Conservation (phyloP, 92 coral and sea anemone species). For the Paramuricea clavata region DNA sequence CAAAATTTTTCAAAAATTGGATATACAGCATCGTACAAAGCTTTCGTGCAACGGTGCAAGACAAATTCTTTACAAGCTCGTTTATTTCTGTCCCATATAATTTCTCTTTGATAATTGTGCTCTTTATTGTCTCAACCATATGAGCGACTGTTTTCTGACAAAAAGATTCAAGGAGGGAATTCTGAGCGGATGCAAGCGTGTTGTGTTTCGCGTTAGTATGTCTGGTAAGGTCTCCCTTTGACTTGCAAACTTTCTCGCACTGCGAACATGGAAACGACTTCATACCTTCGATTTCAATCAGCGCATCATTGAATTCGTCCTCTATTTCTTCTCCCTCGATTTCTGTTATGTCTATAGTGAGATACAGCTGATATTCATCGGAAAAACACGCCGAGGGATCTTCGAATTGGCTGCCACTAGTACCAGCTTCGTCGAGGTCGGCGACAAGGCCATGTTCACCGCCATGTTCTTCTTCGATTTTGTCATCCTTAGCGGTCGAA, state of each 20-base stretch:
- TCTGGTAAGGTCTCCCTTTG: conserved; percentile 28
- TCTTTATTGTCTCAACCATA: conserved; percentile 24
- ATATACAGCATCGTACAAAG: conserved; percentile 5
- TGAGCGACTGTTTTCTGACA: neutral
- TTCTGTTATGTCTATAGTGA: conserved; percentile 18
- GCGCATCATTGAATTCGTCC: conserved; percentile 1
- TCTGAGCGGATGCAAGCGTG: conserved; percentile 6
- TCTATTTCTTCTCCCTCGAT: conserved; percentile 27
- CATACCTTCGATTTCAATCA: neutral
- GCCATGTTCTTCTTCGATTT: conserved; percentile 13
- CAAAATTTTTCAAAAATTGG: neutral
- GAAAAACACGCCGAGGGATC: neutral
- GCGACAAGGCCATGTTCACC: neutral
- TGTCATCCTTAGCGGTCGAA: conserved; percentile 24
- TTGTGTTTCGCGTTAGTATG: conserved; percentile 29
- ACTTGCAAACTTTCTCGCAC: conserved; percentile 37
- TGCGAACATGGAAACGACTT: conserved; percentile 18
- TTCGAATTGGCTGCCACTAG: neutral
- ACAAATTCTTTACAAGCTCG: neutral
- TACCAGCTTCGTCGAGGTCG: neutral
- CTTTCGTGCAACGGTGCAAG: conserved; percentile 1
- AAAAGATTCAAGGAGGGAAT: neutral
- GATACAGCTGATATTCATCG: conserved; percentile 2
- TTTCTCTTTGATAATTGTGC: conserved; percentile 23
- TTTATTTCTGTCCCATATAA: conserved; percentile 31